Base-by-base conservation (phyloP, 2,113 vertebrate species). In the Isurus oxyrinchus region DNA sequence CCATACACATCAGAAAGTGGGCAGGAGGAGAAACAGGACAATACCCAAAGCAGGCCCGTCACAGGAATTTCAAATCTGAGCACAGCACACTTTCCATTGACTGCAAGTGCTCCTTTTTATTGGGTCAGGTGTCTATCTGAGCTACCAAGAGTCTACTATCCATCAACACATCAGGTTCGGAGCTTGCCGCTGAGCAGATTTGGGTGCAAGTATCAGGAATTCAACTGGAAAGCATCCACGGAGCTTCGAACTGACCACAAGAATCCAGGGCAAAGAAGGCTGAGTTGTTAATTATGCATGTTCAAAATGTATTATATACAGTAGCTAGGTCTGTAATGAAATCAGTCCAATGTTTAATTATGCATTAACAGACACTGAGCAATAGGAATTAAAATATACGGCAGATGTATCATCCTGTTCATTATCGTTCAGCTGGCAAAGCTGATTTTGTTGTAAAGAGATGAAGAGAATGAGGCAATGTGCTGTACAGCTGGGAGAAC, bases 351-450 rank as follows among this genome's bases (percentile, higher is more conserved):
- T 93, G 88, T 91, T 91, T 91, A 91, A 91, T 91, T 59, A 91
- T 91, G 90, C 90, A 93, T 84, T 63, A 93, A 93, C 59, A 59
- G 55, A 93, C 57, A 93, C 90, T 93, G 90, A 93, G 90, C 90
- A 93, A 93, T 63, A 93, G 90, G 90, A 93, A 93, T 93, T 93
- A 93, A 93, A 93, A 93, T 93, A 63, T 63, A 63, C 61, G 13
- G 90, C 90, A 93, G 90, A 93, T 93, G 59, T 63, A 91, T 23
- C 90, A 93, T 63, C 57, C 35, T 93, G 90, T 93, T 93, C n/a
- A 61, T 40, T 91, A 57, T 91, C 19, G 13, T 91, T 27, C 88
- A 63, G 90, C 57, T 35, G 3, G 35, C 90, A 93, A 93, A 40
- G 90, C 59, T 93, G 59, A 93, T 93, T 93, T 5, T 63, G 35